A percentile compares a stretch with the other conserved stretches of the same genome.
These are phyloP conservation scores for Hypena proboscidalis DNA, from an alignment of 2,888 invertebrate genomes.

Conservation along the genomic window DNA sequence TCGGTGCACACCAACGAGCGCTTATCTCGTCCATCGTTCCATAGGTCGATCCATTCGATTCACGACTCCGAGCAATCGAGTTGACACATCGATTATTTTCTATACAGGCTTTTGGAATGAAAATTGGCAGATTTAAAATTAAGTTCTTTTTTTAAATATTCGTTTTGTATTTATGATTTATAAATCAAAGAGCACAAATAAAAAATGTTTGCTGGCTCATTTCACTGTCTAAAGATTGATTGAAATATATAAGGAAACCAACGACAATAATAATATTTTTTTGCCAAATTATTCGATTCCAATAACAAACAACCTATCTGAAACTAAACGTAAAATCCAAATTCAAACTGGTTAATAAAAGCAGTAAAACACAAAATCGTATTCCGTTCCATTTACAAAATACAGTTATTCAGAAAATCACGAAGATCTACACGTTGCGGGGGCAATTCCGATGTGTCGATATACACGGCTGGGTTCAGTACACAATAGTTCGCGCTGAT, in stretches of 20 bases:
- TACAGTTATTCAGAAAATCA: constrained; percentile 9
- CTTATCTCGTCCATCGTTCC: constrained; percentile 56
- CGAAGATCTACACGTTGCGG: constrained; percentile 12
- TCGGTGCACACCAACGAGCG: constrained; percentile 53
- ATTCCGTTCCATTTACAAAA: not conserved
- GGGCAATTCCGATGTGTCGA: constrained; percentile 21
- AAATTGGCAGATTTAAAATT: constrained; percentile 15
- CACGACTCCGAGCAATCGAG: constrained; percentile 56
- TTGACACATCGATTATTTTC: constrained; percentile 53
- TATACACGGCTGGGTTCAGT: constrained; percentile 22
- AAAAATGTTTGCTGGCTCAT: no score
- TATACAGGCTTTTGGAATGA: constrained; percentile 16
- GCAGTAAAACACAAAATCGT: no score
- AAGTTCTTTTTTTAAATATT: constrained; percentile 10
- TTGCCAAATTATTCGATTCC: no score
- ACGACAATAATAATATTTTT: no score
- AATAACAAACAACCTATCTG: no score
- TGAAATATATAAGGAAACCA: no score
- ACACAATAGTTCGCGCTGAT: constrained; percentile 67
- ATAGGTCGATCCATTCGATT: constrained; percentile 62
- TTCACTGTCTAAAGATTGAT: no score
- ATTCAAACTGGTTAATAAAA: no score
- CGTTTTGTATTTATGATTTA: no score
- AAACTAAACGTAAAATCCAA: no score
- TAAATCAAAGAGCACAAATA: no score